These are phyloP conservation scores for Lepidocolaptes lacrymiger DNA, from an alignment of 2,797 vertebrate genomes.

Conservation along the genomic window DNA sequence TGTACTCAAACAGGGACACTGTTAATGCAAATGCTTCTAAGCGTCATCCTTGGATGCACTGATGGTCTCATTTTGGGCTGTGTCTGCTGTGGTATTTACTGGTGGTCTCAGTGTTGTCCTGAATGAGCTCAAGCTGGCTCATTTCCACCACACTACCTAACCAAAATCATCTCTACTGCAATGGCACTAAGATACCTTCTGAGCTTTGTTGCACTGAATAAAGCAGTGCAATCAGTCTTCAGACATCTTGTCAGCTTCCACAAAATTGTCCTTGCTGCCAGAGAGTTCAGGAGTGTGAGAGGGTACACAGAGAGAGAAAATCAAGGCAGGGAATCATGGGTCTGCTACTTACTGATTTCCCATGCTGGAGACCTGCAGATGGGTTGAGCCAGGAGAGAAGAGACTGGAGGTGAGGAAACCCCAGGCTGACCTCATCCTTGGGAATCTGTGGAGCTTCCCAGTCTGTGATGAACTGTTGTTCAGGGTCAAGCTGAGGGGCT, in stretches of 20 bases:
- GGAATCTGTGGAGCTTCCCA: neutral
- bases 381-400: neutral
- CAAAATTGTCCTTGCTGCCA: neutral
- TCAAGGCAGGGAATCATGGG: neutral
- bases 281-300: neutral
- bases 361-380: neutral
- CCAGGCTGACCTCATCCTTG: neutral
- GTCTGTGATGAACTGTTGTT: neutral
- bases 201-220: neutral
- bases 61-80: neutral
- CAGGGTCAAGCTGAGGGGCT: rapidly evolving
- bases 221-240: neutral
- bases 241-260: neutral
- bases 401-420: neutral
- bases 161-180: neutral
- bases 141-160: neutral
- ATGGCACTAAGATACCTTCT: neutral
- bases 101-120: neutral
- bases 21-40: neutral
- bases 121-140: neutral
- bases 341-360: neutral
- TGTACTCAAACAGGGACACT: neutral
- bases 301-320: neutral
- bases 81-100: neutral
- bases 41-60: neutral